These are phyloP conservation scores for Cataglyphis cursor DNA, from an alignment of 2,888 invertebrate genomes.

Conservation along the genomic window DNA sequence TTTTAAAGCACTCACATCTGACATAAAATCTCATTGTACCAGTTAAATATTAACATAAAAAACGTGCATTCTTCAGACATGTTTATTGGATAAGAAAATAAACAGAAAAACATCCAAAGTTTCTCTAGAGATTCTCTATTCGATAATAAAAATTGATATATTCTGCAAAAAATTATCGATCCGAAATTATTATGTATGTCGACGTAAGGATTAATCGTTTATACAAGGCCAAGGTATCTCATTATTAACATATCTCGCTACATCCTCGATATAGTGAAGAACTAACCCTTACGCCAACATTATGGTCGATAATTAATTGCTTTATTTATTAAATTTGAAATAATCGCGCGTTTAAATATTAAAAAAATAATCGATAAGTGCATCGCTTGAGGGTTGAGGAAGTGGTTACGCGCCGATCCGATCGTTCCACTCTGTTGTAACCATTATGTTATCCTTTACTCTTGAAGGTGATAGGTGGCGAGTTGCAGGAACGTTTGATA, in stretches of 20 bases:
- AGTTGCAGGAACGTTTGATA: constrained; percentile 99
- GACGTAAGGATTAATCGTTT: constrained; percentile 21
- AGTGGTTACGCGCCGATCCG: constrained; percentile 77
- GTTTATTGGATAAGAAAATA: neutral
- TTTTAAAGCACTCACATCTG: neutral
- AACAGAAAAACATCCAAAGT: neutral
- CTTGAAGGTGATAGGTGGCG: constrained; percentile 99
- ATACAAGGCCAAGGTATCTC: neutral
- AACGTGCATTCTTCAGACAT: neutral
- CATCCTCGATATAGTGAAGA: neutral
- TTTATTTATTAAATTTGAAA: neutral
- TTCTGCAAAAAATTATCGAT: neutral
- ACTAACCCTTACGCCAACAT: constrained; percentile 6
- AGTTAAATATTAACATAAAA: constrained; percentile 21
- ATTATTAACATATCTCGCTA: neutral
- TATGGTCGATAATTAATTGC: neutral
- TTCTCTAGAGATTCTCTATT: neutral
- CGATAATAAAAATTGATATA: neutral
- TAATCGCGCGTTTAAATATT: neutral
- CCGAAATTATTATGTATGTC: neutral
- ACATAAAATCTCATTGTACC: constrained; percentile 6
- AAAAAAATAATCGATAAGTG: neutral
- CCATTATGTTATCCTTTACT: constrained; percentile 91
- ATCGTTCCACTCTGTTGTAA: constrained; percentile 86
- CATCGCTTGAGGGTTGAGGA: constrained; percentile 58